These are phyloP conservation scores for Megastigmus dorsalis DNA, from an alignment of 2,888 invertebrate genomes.

Conservation along the genomic window DNA sequence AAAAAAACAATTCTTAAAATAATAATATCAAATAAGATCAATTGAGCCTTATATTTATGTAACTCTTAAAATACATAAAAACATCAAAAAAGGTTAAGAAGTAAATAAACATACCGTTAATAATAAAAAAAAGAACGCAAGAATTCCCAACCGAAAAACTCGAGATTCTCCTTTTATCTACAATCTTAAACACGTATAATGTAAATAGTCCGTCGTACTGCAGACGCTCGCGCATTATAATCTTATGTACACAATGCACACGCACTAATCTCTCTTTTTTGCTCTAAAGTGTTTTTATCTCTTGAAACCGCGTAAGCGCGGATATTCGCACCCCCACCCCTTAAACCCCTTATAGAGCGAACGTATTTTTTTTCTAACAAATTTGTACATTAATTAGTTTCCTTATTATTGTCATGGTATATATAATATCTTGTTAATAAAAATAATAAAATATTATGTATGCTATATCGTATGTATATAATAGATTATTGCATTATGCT, in stretches of 20 bases:
- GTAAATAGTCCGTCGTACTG: constrained; percentile 38
- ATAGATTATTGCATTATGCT: constrained; percentile 75
- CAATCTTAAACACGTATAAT: constrained; percentile 22
- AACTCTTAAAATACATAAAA: too few relatives aligned
- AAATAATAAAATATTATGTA: constrained; percentile 75
- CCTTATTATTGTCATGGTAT: constrained; percentile 72
- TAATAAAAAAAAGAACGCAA: constrained; percentile 32
- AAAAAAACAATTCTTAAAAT: constrained; percentile 36
- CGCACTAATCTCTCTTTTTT: constrained; percentile 60
- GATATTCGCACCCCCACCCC: constrained; percentile 46
- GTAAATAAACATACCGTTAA: constrained; percentile 32
- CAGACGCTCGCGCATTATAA: constrained; percentile 34
- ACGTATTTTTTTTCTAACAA: constrained; percentile 69
- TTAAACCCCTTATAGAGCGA: constrained; percentile 60
- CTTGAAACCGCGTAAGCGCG: constrained; percentile 57
- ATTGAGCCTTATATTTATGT: too few relatives aligned
- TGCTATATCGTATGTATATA: constrained; percentile 69
- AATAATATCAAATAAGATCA: too few relatives aligned
- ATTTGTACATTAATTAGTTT: constrained; percentile 75
- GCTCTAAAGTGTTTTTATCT: constrained; percentile 54
- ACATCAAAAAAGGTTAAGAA: constrained; percentile 44
- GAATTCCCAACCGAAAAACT: constrained; percentile 34
- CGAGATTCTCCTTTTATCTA: constrained; percentile 14
- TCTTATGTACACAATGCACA: constrained; percentile 55
- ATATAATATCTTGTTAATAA: constrained; percentile 72